Evolutionary conservation across 2,888 invertebrate genomes (phyloP), one percentile per base, ranked within the genome.

Genomic region (Oasisia sp.): DNA sequence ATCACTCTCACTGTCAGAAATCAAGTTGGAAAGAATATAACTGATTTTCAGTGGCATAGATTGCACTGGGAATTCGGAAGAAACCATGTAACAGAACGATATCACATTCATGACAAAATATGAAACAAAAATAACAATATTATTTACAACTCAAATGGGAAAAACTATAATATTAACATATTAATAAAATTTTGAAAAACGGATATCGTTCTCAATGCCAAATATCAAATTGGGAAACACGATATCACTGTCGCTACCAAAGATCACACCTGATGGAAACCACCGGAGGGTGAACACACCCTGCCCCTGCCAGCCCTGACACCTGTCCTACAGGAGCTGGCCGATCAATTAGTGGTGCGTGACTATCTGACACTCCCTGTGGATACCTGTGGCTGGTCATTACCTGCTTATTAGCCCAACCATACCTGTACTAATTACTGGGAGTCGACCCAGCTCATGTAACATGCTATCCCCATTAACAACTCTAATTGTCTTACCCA

Each of bases 351-450:
- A 74, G 74, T 74, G 74, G 74, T 74, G 27, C 74, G 74, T 74
- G 74, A 74, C 74, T 74, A 74, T 19, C 19, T 27, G 74, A 74
- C 74, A 74, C 74, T 74, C 74, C 74, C 74, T 74, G 74, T 7
- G 19, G 74, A 74, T 74, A 74, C 74, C 74, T 74, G 74, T 0
- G 74, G 74, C 74, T 74, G 27, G n/a, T n/a, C 74, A 74, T 74
- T 74, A 74, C 74, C 74, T 74, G 74, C 74, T 74, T 74, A 74
- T 74, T 74, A 74, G 74, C 74, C 5, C 74, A 74, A 27, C 74
- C 74, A 74, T 74, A 74, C 74, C 74, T 74, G 74, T 74, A 74
- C 74, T 74, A 74, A 74, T 74, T 74, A 74, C 74, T 74, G 74
- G 74, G 74, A 74, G 74, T 19, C 27, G n/a, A 74, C 74, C 74